A percentile compares a stretch with the other conserved stretches of the same genome.
Evolutionary conservation across 1,140 invertebrate genomes (phyloP).

Genomic region (Laupala kohalensis): DNA sequence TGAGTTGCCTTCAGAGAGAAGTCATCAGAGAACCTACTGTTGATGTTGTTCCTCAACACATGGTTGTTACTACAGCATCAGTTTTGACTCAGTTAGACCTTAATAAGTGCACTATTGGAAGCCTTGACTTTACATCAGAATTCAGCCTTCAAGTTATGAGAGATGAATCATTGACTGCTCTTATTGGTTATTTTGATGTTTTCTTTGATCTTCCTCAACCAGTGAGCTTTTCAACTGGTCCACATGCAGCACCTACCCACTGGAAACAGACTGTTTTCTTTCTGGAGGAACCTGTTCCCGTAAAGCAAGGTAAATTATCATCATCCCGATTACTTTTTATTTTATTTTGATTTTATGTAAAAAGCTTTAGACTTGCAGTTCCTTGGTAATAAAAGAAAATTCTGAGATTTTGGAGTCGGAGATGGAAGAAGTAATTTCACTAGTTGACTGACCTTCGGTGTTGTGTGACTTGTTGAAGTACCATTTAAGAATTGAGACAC

Average conservation of each 20-base stretch:
- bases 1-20: constrained; percentile 84
- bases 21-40: constrained; percentile 81
- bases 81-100: constrained; percentile 62
- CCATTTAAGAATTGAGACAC: too few relatives aligned
- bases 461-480: background rate
- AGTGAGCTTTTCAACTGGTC: constrained; percentile 61
- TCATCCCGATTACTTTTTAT: background rate
- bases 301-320: constrained; percentile 51
- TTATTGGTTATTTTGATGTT: constrained; percentile 90
- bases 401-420: background rate
- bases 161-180: constrained; percentile 66
- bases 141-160: constrained; percentile 59
- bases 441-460: too few relatives aligned
- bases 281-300: constrained; percentile 53
- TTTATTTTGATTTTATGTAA: constrained; percentile 9
- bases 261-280: constrained; percentile 98
- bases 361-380: background rate
- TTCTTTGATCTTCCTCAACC: constrained; percentile 61
- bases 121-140: constrained; percentile 64
- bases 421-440: too few relatives aligned
- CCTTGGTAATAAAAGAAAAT: too few relatives aligned
- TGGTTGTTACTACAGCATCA: constrained; percentile 59
- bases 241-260: constrained; percentile 64
- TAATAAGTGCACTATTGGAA: constrained; percentile 63
- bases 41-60: constrained; percentile 62